Evolutionary conservation across 2,113 vertebrate species (phyloP).

Genomic region (Naja naja): DNA sequence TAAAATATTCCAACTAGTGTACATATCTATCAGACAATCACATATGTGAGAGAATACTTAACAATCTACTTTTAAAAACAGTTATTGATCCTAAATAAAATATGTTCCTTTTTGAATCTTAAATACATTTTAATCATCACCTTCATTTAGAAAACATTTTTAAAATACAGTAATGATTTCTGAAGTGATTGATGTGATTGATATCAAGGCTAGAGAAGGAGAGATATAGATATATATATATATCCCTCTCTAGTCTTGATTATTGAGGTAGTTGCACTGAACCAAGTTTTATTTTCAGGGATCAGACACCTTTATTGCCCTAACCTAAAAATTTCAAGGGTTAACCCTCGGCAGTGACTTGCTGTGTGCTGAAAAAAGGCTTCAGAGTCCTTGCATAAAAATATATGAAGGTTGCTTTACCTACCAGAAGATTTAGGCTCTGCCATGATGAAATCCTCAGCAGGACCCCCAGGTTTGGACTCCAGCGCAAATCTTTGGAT

Average conservation of each 20-base stretch:
- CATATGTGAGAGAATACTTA: neutral
- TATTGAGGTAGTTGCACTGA: neutral
- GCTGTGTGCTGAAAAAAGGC: neutral
- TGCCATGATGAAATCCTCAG: slow-evolving; percentile 51
- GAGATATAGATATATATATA: too few species aligned
- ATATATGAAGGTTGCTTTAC: slow-evolving; percentile 1
- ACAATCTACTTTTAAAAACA: neutral
- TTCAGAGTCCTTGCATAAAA: neutral
- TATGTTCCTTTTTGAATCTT: neutral
- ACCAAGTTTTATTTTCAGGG: neutral
- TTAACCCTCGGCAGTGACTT: neutral
- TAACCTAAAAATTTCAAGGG: neutral
- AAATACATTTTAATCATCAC: neutral
- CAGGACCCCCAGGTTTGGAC: neutral
- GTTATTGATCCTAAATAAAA: neutral
- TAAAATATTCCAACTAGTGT: neutral
- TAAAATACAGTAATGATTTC: neutral
- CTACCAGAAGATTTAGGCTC: slow-evolving; percentile 3
- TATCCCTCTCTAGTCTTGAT: neutral
- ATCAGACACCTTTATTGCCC: neutral
- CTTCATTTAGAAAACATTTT: neutral
- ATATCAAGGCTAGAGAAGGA: too few species aligned
- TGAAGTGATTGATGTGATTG: neutral
- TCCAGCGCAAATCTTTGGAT: slow-evolving; percentile 15
- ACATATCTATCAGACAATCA: neutral